A percentile compares a stretch with the other conserved stretches of the same genome.
phyloP scores from a whole-genome alignment of 1,140 invertebrate genomes.

The Papilio polyxenes region DNA sequence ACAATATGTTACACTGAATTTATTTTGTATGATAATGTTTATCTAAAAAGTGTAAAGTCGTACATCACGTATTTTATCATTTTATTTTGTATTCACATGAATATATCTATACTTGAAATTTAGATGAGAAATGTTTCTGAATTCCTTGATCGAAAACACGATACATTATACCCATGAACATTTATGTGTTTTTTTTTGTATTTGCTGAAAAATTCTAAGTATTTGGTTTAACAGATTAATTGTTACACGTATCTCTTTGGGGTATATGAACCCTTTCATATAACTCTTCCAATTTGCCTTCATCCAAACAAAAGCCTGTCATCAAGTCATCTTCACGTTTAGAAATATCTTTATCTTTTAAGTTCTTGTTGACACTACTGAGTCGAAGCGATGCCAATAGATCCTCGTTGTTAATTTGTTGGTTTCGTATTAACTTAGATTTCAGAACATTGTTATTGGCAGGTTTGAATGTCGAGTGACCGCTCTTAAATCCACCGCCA shows the following conservation, averaged over 20 bases:
- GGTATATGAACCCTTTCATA: constrained; percentile 69
- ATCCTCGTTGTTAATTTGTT: neutral
- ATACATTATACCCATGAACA: neutral
- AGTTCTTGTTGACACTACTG: neutral
- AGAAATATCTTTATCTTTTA: constrained; percentile 39
- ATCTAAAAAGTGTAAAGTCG: neutral
- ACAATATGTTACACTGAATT: neutral
- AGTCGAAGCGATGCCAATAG: neutral
- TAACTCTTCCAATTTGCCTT: constrained; percentile 63
- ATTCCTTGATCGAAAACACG: neutral
- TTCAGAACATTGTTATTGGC: neutral
- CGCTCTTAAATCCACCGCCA: constrained; percentile 49
- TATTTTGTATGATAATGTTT: neutral
- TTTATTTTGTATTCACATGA: neutral
- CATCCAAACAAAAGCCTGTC: constrained; percentile 61
- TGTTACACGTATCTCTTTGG: constrained; percentile 60
- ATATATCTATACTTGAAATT: neutral
- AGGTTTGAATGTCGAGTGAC: constrained; percentile 8
- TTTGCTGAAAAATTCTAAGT: neutral
- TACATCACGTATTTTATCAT: neutral
- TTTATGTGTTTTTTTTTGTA: neutral
- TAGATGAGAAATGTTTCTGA: neutral
- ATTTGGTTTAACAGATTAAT: neutral
- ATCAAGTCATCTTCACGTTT: constrained; percentile 55
- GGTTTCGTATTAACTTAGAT: neutral